These are phyloP conservation scores for Esox lucius DNA, from an alignment of 2,797 vertebrate species.

Conservation along the genomic window DNA sequence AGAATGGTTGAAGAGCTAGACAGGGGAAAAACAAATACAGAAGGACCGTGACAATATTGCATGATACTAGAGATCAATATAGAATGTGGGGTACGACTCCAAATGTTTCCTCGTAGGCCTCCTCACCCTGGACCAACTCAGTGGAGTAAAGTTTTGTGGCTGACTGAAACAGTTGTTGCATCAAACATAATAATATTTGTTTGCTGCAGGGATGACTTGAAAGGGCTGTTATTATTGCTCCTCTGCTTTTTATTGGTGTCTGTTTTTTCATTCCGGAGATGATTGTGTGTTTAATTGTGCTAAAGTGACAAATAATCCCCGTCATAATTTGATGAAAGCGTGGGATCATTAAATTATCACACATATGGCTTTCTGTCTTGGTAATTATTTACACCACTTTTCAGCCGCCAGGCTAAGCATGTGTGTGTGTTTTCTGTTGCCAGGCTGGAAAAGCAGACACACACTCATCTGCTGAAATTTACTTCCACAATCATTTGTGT, in stretches of 20 bases:
- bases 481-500: conserved; percentile 70
- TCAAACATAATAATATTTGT: conserved; percentile 69
- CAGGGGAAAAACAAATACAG: conserved; percentile 34
- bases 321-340: conserved; percentile 80
- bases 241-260: conserved; percentile 65
- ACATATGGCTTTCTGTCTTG: conserved; percentile 64
- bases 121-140: conserved; percentile 60
- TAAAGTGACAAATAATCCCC: conserved; percentile 78
- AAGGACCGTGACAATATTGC: conserved; percentile 12
- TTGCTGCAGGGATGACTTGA: conserved; percentile 80
- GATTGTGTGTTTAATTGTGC: conserved; percentile 82
- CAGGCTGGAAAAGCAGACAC: conserved; percentile 69
- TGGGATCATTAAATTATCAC: conserved; percentile 79
- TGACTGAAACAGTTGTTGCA: conserved; percentile 60
- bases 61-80: conserved; percentile 40
- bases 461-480: conserved; percentile 79
- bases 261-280: conserved; percentile 54
- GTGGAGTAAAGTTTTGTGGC: conserved; percentile 10
- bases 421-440: conserved; percentile 62
- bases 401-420: conserved; percentile 69
- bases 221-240: conserved; percentile 78
- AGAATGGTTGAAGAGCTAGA: conserved; percentile 23
- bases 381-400: conserved; percentile 68
- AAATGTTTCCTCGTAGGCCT: conserved; percentile 71
- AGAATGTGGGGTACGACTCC: conserved; percentile 12